Evolutionary conservation across 2,888 invertebrate species (phyloP).

Genomic region (Phyllotreta striolata): DNA sequence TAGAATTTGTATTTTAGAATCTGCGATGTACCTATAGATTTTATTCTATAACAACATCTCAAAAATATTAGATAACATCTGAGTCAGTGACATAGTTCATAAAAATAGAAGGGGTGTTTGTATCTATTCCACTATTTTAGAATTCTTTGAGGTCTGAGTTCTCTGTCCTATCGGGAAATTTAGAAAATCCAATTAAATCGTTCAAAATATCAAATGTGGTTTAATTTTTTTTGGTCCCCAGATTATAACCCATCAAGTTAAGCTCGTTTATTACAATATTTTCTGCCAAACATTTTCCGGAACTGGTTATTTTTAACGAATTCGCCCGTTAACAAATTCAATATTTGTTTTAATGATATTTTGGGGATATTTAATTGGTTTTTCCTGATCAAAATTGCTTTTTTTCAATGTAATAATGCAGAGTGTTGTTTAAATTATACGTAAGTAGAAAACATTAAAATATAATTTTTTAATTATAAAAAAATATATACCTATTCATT

Average conservation of each 20-base stretch:
- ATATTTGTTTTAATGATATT: neutral
- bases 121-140: constrained; percentile 11
- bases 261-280: too few relatives aligned
- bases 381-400: constrained; percentile 1
- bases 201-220: constrained; percentile 6
- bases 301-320: too few relatives aligned
- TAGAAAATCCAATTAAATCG: neutral
- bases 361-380: neutral
- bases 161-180: neutral
- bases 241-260: neutral
- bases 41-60: constrained; percentile 13
- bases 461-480: neutral
- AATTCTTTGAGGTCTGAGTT: constrained; percentile 13
- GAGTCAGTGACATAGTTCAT: constrained; percentile 6
- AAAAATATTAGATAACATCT: constrained; percentile 15
- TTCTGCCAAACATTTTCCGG: too few relatives aligned
- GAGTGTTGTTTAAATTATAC: neutral
- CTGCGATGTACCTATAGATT: constrained; percentile 5
- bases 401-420: neutral
- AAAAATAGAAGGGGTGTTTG: constrained; percentile 13
- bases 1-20: constrained; percentile 13
- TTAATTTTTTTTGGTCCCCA: constrained; percentile 9
- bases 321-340: too few relatives aligned
- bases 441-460: neutral
- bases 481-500: neutral